phyloP scores from a whole-genome alignment of 1,140 invertebrate genomes.

The Coelopa frigida region DNA sequence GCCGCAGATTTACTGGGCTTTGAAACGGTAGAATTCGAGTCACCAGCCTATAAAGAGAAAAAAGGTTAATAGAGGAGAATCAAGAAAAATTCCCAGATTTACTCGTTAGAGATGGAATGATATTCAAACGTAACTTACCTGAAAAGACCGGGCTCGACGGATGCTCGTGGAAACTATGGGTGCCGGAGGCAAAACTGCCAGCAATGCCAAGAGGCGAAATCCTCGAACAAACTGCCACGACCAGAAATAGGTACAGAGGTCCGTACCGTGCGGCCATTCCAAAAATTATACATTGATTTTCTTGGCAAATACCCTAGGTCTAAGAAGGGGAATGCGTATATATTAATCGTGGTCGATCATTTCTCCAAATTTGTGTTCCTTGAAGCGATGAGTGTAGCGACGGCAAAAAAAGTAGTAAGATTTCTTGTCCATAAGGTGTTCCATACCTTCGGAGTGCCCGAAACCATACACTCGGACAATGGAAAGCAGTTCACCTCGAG shows the following conservation, averaged over 20 bases:
- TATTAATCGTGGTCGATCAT: too few species aligned
- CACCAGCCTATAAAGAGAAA: background rate
- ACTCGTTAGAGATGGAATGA: constrained; percentile 5
- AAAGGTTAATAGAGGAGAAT: constrained; percentile 3
- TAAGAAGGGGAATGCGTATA: too few species aligned
- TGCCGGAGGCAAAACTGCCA: constrained; percentile 7
- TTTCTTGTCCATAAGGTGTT: too few species aligned
- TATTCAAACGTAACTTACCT: background rate
- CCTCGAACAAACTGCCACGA: background rate
- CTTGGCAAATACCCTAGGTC: constrained; percentile 11
- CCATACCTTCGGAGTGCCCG: too few species aligned
- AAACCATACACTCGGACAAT: too few species aligned
- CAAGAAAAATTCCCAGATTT: constrained; percentile 13
- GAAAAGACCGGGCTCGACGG: too few species aligned
- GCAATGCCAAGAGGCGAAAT: constrained; percentile 2
- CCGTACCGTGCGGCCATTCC: constrained; percentile 5
- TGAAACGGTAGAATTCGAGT: constrained; percentile 8
- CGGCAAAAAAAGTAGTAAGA: too few species aligned
- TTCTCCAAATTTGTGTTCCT: too few species aligned
- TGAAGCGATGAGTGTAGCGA: too few species aligned
- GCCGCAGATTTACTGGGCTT: background rate
- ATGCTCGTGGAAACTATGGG: constrained; percentile 8
- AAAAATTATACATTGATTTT: constrained; percentile 14
- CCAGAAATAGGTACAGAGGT: background rate
- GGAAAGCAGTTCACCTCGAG: too few species aligned